These are phyloP conservation scores for Mormyrops boulengeri DNA, from an alignment of 2,797 vertebrate genomes.

Conservation along the genomic window DNA sequence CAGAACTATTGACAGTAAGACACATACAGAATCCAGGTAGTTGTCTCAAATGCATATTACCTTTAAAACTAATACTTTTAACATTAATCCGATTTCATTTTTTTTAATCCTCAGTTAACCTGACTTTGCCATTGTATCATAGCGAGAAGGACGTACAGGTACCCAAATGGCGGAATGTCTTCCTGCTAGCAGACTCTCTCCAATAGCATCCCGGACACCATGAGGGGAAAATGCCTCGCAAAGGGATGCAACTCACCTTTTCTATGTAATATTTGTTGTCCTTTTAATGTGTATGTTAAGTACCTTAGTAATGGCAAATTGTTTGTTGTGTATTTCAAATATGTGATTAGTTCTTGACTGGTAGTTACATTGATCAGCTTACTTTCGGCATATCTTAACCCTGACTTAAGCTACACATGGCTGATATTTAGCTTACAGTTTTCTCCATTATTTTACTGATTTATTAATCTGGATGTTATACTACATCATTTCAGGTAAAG, in stretches of 20 bases:
- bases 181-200: background rate
- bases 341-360: background rate
- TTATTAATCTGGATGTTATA: background rate
- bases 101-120: background rate
- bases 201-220: background rate
- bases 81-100: background rate
- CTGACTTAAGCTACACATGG: background rate
- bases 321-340: background rate
- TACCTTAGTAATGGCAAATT: background rate
- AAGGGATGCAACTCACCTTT: background rate
- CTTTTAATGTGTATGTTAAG: background rate
- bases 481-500: background rate
- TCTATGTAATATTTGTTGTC: background rate
- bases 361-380: background rate
- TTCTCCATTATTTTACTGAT: background rate
- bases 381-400: background rate
- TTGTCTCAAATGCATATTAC: background rate
- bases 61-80: background rate
- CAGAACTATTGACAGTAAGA: background rate
- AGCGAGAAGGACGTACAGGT: background rate
- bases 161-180: background rate
- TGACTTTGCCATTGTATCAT: background rate
- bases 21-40: background rate
- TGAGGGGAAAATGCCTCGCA: background rate
- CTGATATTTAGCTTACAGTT: background rate